Base-by-base conservation (phyloP, 2,113 vertebrate genomes). In the Sitta europaea region DNA sequence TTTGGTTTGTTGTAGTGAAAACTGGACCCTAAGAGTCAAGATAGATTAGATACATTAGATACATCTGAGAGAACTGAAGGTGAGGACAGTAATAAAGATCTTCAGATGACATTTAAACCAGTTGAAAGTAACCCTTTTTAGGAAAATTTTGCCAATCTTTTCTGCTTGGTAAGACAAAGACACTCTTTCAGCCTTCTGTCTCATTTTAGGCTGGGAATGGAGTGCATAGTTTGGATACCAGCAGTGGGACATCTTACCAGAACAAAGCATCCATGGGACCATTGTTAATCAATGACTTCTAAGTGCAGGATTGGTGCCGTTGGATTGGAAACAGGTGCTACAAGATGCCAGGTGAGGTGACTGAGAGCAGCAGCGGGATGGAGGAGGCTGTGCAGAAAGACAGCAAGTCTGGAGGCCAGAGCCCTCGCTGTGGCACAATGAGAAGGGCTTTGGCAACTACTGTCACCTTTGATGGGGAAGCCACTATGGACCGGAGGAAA, bases 401-500 rank as follows among this genome's bases (percentile, higher is more conserved):
- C 77, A 92, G 71, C 58, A 97, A 96, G 23, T 71, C 76, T 58
- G 97, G 95, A 91, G 95, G 91, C 27, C 94, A 97, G 24, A 98
- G 97, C 48, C 95, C 98, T 75, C 65, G 38, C 29, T 84, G 47
- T 0, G 55, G 97, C 67, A 96, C 97, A 36, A 45, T 97, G 91
- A 98, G 96, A 86, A 98, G 96, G 86, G 96, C 96, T 18, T 78
- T 97, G 86, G 96, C 97, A 63, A 97, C 94, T 36, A 94, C 98
- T 21, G 97, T 98, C 86, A 98, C 98, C 20, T 96, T 97, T 14
- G 98, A 99, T 71, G 98, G 98, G 51, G 99, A 98, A 86, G 98
- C 98, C 16, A 98, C 98, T 29, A 96, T 99, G 45, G 98, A 98
- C 92, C 98, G 97, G 83, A 98, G 98, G 96, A 99, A 97, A 94